Percentiles rank a stretch among this genome's conserved stretches.
These are phyloP conservation scores for Hippocampus comes DNA, from an alignment of 2,113 vertebrate species.

Conservation along the genomic window DNA sequence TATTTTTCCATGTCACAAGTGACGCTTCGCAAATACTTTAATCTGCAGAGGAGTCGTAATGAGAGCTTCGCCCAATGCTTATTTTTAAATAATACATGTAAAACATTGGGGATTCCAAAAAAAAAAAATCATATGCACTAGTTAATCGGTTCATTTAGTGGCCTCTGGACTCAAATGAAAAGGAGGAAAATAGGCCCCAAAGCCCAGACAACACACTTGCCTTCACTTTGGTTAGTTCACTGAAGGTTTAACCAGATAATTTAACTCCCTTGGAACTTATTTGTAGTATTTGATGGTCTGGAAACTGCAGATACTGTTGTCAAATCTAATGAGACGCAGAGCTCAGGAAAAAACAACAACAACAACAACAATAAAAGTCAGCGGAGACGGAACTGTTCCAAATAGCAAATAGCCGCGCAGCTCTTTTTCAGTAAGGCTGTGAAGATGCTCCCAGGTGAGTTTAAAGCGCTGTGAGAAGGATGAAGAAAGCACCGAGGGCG, in stretches of 20 bases:
- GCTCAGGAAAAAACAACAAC: constrained; percentile 23
- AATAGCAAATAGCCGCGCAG: constrained; percentile 18
- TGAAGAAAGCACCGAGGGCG: constrained; percentile 13
- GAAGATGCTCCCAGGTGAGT: constrained; percentile 25
- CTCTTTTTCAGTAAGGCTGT: constrained; percentile 11
- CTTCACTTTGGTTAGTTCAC: constrained; percentile 4
- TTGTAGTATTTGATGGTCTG: constrained; percentile 30
- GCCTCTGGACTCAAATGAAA: background rate
- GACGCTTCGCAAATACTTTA: background rate
- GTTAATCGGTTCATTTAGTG: background rate
- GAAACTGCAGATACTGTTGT: constrained; percentile 31
- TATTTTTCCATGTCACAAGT: background rate
- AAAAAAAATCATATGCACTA: background rate
- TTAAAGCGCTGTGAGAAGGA: constrained; percentile 1
- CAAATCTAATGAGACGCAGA: constrained; percentile 51
- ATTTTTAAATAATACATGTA: too few species aligned
- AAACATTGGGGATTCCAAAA: background rate
- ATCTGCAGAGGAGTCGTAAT: background rate
- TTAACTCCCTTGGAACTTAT: constrained; percentile 9
- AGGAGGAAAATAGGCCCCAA: background rate
- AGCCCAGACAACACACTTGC: background rate
- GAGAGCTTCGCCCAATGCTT: too few species aligned
- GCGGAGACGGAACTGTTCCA: constrained; percentile 7
- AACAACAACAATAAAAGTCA: constrained; percentile 28
- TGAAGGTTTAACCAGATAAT: constrained; percentile 8